Evolutionary conservation across 2,113 vertebrate species (phyloP), one percentile per base, ranked within the genome.

Genomic region (Heterotis niloticus): DNA sequence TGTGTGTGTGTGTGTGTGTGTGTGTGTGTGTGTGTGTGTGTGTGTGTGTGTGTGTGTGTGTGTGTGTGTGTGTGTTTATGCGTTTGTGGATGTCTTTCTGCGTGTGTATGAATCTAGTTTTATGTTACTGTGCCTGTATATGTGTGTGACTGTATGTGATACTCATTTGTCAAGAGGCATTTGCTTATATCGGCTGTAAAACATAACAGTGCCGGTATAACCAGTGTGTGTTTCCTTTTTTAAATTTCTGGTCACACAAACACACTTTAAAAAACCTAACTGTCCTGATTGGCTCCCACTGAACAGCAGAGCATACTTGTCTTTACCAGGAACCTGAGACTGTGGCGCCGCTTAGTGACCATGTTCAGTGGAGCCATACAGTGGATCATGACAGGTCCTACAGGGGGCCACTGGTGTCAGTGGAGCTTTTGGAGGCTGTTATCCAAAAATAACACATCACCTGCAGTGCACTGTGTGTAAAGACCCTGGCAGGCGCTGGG

Each of bases 11-110:
- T n/a, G n/a, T n/a, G n/a, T n/a, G n/a, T 44, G 7, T 44, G 3
- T 44, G 34, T 67, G 18, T 51, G 14, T 44, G 34, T 20, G 12
- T 10, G 29, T 71, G 68, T 71, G 34, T 71, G 14, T 20, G 12
- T 51, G 28, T 71, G 29, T 71, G 28, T 51, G 18, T 51, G 68
- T 71, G 67, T 26, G 24, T 69, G 67, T 69, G 67, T 69, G 67
- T 69, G 67, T 29, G 24, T 69, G 24, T 69, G 28, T n/a, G 20
- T 73, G 52, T 73, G 52, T 73, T 44, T 44, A 1, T 69, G 28
- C 9, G 24, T 29, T 14, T 16, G 16, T 69, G 16, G 18, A 17
- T 67, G 34, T 57, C 10, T 26, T 23, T 73, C 44, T 23, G 10
- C 26, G 23, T 57, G 16, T 23, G 20, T 57, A n/a, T n/a, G n/a